These are phyloP conservation scores for Amazona finschi DNA, from an alignment of 2,797 vertebrate species.

Conservation along the genomic window DNA sequence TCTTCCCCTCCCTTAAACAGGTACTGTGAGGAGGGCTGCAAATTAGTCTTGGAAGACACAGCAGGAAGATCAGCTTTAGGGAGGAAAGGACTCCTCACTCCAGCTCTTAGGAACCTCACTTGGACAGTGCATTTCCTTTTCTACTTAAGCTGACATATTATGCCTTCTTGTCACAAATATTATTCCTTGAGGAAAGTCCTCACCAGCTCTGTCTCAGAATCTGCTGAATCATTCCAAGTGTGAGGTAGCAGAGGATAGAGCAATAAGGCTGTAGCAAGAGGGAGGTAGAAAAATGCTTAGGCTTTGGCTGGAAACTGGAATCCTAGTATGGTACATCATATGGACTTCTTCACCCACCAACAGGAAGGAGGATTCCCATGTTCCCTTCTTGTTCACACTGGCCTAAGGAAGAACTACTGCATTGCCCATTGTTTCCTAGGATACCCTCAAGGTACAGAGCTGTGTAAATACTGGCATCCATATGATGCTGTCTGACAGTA, in stretches of 20 bases:
- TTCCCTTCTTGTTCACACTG: not conserved
- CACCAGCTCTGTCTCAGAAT: not conserved
- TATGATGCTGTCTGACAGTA: not conserved
- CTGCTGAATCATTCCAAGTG: not conserved
- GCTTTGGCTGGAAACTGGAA: not conserved
- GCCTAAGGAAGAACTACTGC: not conserved
- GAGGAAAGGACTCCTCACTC: not conserved
- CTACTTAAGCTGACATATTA: not conserved
- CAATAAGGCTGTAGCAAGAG: not conserved
- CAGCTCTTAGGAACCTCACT: constrained; percentile 15
- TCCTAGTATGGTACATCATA: not conserved
- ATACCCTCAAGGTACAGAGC: not conserved
- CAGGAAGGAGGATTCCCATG: not conserved
- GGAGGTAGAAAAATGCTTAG: not conserved
- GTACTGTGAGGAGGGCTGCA: constrained; percentile 37
- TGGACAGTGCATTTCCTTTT: constrained; percentile 12
- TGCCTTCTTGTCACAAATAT: not conserved
- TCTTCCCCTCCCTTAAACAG: constrained; percentile 35
- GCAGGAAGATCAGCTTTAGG: constrained; percentile 26
- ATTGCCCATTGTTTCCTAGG: not conserved
- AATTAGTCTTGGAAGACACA: constrained; percentile 34
- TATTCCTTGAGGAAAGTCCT: constrained; percentile 30
- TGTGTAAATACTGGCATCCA: not conserved
- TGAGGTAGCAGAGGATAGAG: not conserved
- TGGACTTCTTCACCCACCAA: not conserved